phyloP scores from a whole-genome alignment of 2,113 vertebrate genomes.

The Ardeotis arabs region DNA sequence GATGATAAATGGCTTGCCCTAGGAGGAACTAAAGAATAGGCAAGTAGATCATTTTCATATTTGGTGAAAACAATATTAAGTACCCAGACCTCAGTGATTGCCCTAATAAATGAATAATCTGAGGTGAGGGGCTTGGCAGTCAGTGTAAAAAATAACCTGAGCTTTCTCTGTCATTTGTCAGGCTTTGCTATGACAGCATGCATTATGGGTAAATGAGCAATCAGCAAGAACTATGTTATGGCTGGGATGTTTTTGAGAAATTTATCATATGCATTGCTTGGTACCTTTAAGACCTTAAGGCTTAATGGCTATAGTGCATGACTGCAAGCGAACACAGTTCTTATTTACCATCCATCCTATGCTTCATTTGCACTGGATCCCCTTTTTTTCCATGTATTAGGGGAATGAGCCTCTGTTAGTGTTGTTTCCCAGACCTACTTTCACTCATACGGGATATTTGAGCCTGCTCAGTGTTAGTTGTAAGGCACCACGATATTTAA shows the following conservation, averaged over 20 bases:
- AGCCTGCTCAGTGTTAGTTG: neutral
- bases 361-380: conserved; percentile 79
- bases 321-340: conserved; percentile 80
- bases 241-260: conserved; percentile 86
- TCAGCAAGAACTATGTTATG: conserved; percentile 89
- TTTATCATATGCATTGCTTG: conserved; percentile 87
- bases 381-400: conserved; percentile 67
- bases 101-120: conserved; percentile 90
- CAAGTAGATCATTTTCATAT: conserved; percentile 94
- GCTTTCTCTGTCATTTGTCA: conserved; percentile 88
- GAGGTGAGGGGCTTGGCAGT: conserved; percentile 88
- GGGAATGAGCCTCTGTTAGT: conserved; percentile 56
- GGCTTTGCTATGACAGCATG: conserved; percentile 89
- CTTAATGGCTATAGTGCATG: conserved; percentile 85
- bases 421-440: conserved; percentile 64
- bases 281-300: conserved; percentile 86
- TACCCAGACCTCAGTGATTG: conserved; percentile 85
- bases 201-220: conserved; percentile 93
- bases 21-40: conserved; percentile 87
- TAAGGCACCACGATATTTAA: neutral
- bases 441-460: neutral
- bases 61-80: conserved; percentile 90
- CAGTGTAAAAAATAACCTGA: conserved; percentile 88
- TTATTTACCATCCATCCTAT: conserved; percentile 81
- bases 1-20: conserved; percentile 88